phyloP scores from a whole-genome alignment of 1,140 invertebrate genomes.

The Lysiphlebus fabarum region DNA sequence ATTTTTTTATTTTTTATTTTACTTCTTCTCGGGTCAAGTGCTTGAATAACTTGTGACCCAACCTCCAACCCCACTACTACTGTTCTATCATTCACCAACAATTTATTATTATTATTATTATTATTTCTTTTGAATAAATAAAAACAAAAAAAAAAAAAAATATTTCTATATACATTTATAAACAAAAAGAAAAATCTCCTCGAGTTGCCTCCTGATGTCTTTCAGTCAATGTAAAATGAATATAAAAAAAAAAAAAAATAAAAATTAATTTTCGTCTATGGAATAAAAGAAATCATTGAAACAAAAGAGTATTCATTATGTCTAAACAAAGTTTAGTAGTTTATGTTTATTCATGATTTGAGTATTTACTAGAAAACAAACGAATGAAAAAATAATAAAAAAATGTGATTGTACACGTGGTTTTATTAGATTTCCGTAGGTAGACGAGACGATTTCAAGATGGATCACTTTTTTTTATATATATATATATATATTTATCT shows the following conservation, averaged over 20 bases:
- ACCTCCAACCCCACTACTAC: slow-evolving; percentile 6
- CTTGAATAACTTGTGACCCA: slow-evolving; percentile 29
- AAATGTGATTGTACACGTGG: neutral
- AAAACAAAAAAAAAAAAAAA: too few species aligned
- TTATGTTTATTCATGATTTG: slow-evolving; percentile 18
- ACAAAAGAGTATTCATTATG: slow-evolving; percentile 11
- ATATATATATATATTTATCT: neutral
- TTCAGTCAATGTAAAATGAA: slow-evolving; percentile 12
- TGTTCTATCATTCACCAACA: too few species aligned
- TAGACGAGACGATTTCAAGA: slow-evolving; percentile 21
- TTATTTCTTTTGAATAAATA: too few species aligned
- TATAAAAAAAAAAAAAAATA: neutral
- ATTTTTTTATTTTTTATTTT: slow-evolving; percentile 5
- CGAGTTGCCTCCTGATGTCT: slow-evolving; percentile 9
- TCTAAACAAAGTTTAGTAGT: slow-evolving; percentile 3
- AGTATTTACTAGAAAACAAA: neutral
- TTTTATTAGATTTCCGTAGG: slow-evolving; percentile 18
- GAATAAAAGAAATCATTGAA: neutral
- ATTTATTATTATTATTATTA: too few species aligned
- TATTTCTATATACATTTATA: too few species aligned
- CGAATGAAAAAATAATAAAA: neutral
- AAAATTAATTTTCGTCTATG: neutral
- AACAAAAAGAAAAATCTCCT: neutral
- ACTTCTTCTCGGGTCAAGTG: slow-evolving; percentile 35
- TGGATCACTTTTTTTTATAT: slow-evolving; percentile 22